Evolutionary conservation across 2,113 vertebrate species (phyloP), one percentile per base, ranked within the genome.

Genomic region (Vulpes vulpes): DNA sequence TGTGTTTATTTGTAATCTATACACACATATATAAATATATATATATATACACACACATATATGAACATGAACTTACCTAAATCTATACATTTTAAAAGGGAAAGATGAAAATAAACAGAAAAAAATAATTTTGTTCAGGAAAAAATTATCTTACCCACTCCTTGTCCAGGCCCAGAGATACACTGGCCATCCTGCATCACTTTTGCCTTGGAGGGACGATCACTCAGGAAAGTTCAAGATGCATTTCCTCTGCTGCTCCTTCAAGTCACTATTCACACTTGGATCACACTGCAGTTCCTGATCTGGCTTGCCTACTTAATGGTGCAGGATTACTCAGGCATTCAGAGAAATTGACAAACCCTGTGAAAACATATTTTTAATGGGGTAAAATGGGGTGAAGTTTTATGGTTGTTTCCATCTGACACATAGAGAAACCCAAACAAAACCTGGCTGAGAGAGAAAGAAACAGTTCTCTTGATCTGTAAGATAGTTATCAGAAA

Each of bases 401-500:
- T 53, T 88, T 57, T 15, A 49, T 57, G 25, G 30, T 78, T 80
- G 49, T 67, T 69, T 62, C 30, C 22, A 43, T 25, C 69, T 22
- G n/a, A 67, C 14, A 35, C 17, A 12, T 2, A 51, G 15, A 4
- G 23, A 6, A 35, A 49, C 51, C 10, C 17, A 57, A 73, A 53
- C 20, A 53, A 76, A 86, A 11, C 35, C 9, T 27, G 22, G 2
- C 1, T 53, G 30, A 15, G 43, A 62, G 14, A 65, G 35, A 69
- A 11, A 78, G 25, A 69, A 1, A 94, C 60, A 86, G 90, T 49
- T 32, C 85, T 96, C 49, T 53, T 85, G 32, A 87, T 51, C 8
- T 84, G 49, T 96, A 0, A 0, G 55, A 62, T 76, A 89, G 76
- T 76, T 85, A 67, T 80, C 38, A 90, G 86, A 95, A 98, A 96